Evolutionary conservation across 2,113 vertebrate species (phyloP).

Genomic region (Blennius ocellaris): DNA sequence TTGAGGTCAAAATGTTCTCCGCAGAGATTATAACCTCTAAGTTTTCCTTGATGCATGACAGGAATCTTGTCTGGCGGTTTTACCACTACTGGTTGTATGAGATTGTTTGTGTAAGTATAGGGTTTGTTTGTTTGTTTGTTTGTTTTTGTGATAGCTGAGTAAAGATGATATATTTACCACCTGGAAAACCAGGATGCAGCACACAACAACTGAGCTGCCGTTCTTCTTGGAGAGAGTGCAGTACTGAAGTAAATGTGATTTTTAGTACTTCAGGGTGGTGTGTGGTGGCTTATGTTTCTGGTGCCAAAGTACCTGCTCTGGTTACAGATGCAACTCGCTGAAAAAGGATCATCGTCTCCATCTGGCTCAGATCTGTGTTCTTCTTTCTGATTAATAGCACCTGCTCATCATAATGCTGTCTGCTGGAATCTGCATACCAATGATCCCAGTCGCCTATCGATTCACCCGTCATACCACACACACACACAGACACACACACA

Average conservation of each 20-base stretch:
- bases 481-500: constrained; percentile 15
- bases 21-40: too few relatives aligned
- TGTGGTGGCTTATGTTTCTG: neutral
- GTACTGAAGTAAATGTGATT: neutral
- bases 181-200: neutral
- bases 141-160: too few relatives aligned
- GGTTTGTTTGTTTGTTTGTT: neutral
- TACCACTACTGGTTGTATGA: too few relatives aligned
- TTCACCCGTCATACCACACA: constrained; percentile 66
- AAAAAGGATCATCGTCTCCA: constrained; percentile 33
- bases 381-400: constrained; percentile 80
- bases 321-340: constrained; percentile 20
- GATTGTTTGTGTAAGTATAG: neutral
- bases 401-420: constrained; percentile 85
- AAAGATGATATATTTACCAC: neutral
- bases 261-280: constrained; percentile 7
- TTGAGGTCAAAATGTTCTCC: too few relatives aligned
- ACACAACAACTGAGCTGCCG: neutral
- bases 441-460: constrained; percentile 75
- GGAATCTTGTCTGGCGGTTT: too few relatives aligned
- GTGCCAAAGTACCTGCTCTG: constrained; percentile 12
- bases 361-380: constrained; percentile 48
- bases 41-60: too few relatives aligned
- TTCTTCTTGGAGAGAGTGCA: too few relatives aligned
- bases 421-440: constrained; percentile 82